Base-by-base conservation (phyloP, 2,888 invertebrate genomes). In the Coelopa pilipes region DNA sequence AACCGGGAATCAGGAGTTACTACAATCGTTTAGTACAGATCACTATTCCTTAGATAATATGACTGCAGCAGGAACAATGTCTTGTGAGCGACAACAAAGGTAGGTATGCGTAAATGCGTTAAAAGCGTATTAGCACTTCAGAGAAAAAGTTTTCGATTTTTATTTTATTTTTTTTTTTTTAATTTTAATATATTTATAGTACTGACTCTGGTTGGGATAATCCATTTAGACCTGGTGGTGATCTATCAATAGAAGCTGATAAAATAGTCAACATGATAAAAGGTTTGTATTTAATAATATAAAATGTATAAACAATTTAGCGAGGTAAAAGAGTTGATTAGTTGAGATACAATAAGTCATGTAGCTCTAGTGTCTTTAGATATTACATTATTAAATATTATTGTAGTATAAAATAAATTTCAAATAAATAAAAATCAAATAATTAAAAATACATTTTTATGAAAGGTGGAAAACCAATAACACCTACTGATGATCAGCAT, bases 151-250 rank as follows among this genome's bases (percentile, higher is more conserved):
- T n/a, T n/a, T n/a, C n/a, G n/a, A 53, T 53, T 53, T 53, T 53
- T n/a, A 5, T 53, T 53, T 53, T 53, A n/a, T n/a, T 5, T 53
- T 53, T 53, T 53, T 72, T 15, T 60, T 65, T 69, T 74, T 68
- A 15, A 47, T 62, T 70, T 70, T 24, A 70, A 57, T 79, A 74
- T 79, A 73, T 80, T 89, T 89, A 17, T 91, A 98, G 97, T 89
- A 94, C 95, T 88, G 97, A 97, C 87, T 97, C 96, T 85, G 96
- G 96, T 79, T 96, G 97, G 94, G 98, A 98, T 89, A 98, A 98
- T 89, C 98, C 98, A 74, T 98, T 98, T 90, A 93, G 97, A 86
- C 97, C 97, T 46, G 98, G 97, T 83, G 97, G 98, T 76, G 97
- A 97, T 89, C 89, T 98, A 84, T 96, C 96, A 84, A 83, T 86